Base-by-base conservation (phyloP, 2,113 vertebrate species). In the Emydura subglobosa region DNA sequence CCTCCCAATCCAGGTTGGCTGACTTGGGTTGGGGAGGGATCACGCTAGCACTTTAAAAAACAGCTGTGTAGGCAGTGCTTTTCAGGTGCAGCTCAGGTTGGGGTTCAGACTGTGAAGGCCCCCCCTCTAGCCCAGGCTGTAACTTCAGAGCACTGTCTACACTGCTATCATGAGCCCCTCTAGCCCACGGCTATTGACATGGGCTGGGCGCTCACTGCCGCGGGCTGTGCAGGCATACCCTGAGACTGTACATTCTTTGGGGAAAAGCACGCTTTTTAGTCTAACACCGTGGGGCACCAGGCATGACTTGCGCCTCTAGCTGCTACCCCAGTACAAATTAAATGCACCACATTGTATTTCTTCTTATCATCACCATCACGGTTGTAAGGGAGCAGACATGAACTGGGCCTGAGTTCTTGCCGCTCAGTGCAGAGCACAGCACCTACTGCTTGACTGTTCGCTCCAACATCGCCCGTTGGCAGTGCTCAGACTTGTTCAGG, bases 401-500 rank as follows among this genome's bases (percentile, higher is more conserved):
- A 94, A 82, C 44, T 47, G 72, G 49, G 85, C 91, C 49, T 68
- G 85, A 39, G 59, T 91, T 39, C 39, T 65, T 95, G 68, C 78
- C 82, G 1, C 12, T 16, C 55, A 19, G 78, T 87, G 50, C 72
- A 89, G 90, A 89, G 68, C 21, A 82, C 44, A 72, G 80, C 72
- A 27, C 24, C 4, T 55, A 85, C 95, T 93, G 88, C 90, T 92
- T 87, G 8, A 94, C 76, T 93, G 68, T 83, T 74, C 78, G 79
- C 0, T 29, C 61, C 61, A 16, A 65, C 31, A 0, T 55, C 53
- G 88, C 61, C 65, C n/a, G 68, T 7, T 5, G 39, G 9, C 7
- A 79, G 83, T 82, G 88, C 94, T 82, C 88, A 86, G 90, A 78
- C 80, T 84, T 89, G 88, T 88, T 88, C 85, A 78, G 83, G 82